Conservation (phyloP, 2,113 vertebrate species). For the Crotalus helleri region DNA sequence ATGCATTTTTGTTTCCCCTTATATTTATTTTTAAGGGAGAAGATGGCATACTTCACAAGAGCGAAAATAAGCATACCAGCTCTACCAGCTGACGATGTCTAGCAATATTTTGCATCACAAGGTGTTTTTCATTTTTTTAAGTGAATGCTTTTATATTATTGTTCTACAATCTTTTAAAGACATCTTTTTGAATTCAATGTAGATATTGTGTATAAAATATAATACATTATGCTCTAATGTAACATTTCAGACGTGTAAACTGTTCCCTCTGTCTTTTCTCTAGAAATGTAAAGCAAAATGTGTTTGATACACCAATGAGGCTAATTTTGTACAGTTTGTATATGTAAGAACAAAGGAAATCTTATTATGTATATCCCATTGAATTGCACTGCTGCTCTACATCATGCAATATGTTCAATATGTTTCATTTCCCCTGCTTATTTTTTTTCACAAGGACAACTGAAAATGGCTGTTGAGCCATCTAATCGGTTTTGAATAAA, state of each 20-base stretch:
- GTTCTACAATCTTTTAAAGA: background rate
- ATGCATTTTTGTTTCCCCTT: background rate
- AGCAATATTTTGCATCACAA: slow-evolving; percentile 46
- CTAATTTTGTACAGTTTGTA: slow-evolving; percentile 68
- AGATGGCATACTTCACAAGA: slow-evolving; percentile 84
- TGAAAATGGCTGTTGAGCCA: slow-evolving; percentile 60
- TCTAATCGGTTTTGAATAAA: slow-evolving; percentile 46
- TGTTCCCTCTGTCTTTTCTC: background rate
- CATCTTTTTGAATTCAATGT: slow-evolving; percentile 34
- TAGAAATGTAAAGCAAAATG: slow-evolving; percentile 66
- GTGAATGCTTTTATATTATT: slow-evolving; percentile 7
- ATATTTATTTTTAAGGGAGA: slow-evolving; percentile 70
- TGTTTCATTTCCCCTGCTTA: slow-evolving; percentile 50
- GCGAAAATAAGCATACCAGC: slow-evolving; percentile 81
- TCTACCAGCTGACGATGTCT: slow-evolving; percentile 81
- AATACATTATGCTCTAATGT: slow-evolving; percentile 57
- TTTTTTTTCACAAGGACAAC: slow-evolving; percentile 53
- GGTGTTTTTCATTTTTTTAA: slow-evolving; percentile 43
- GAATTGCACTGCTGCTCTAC: slow-evolving; percentile 61
- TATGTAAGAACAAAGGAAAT: slow-evolving; percentile 50
- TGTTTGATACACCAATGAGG: slow-evolving; percentile 59
- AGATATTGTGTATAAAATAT: slow-evolving; percentile 34
- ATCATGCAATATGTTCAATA: slow-evolving; percentile 52
- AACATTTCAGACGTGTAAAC: slow-evolving; percentile 35
- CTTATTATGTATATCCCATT: slow-evolving; percentile 33